Evolutionary conservation across 2,888 invertebrate species (phyloP).

Genomic region (Phania funesta): DNA sequence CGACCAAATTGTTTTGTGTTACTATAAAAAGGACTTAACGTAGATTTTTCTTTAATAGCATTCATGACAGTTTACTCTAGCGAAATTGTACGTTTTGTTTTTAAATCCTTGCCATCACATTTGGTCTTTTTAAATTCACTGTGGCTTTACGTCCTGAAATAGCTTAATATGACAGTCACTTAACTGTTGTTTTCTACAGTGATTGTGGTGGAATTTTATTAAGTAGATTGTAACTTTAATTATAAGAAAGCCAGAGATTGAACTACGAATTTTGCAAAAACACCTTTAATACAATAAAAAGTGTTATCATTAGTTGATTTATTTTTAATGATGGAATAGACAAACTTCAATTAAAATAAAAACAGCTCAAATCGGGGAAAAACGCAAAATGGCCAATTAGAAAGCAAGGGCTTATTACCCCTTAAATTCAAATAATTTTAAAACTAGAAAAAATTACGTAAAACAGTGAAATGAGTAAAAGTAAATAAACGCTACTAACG

Average conservation of each 20-base stretch:
- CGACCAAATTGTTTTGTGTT: conserved; percentile 5
- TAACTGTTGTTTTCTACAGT: conserved; percentile 9
- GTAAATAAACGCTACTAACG: too few relatives aligned
- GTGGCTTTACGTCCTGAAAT: background rate
- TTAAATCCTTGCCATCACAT: too few relatives aligned
- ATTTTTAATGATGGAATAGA: too few relatives aligned
- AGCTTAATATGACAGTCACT: conserved; percentile 45
- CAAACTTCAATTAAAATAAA: too few relatives aligned
- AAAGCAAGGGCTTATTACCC: too few relatives aligned
- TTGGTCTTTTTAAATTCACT: conserved; percentile 8
- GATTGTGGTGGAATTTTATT: background rate
- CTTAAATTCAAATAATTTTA: too few relatives aligned
- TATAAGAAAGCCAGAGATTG: background rate
- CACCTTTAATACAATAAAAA: too few relatives aligned
- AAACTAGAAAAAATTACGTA: too few relatives aligned
- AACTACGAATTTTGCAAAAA: background rate
- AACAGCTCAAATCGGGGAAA: too few relatives aligned
- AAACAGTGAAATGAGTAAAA: too few relatives aligned
- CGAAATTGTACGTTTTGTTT: conserved; percentile 33
- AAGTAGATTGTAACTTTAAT: background rate
- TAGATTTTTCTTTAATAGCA: conserved; percentile 14
- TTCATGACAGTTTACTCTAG: conserved; percentile 26
- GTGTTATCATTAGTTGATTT: too few relatives aligned
- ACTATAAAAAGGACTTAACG: conserved; percentile 2
- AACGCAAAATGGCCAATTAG: too few relatives aligned